These are phyloP conservation scores for Seriola dumerili DNA, from an alignment of 2,113 vertebrate genomes.

Conservation along the genomic window DNA sequence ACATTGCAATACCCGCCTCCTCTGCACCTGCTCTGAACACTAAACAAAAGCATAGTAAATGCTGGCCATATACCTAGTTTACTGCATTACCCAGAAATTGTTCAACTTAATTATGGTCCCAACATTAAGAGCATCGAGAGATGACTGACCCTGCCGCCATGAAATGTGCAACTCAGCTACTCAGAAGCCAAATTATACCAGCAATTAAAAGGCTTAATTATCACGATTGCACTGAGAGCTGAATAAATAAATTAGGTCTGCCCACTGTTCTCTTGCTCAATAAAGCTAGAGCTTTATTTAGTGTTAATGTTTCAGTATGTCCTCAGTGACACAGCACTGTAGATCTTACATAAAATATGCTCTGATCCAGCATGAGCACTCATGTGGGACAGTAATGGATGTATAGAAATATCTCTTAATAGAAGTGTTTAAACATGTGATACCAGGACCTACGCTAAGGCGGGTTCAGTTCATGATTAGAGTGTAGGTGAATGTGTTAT, in stretches of 20 bases:
- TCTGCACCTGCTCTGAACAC: constrained; percentile 22
- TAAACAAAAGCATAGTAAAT: background rate
- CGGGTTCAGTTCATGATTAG: background rate
- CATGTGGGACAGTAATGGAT: constrained; percentile 58
- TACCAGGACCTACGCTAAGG: background rate
- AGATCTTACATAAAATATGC: constrained; percentile 66
- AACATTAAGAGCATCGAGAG: constrained; percentile 10
- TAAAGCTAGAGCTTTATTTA: constrained; percentile 35
- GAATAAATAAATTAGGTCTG: constrained; percentile 47
- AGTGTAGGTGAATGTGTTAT: background rate
- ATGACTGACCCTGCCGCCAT: constrained; percentile 6
- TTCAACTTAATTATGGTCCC: constrained; percentile 13
- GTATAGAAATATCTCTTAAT: constrained; percentile 31
- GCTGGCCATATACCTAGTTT: background rate
- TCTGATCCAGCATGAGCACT: constrained; percentile 44
- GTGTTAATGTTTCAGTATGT: constrained; percentile 17
- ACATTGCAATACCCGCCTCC: background rate
- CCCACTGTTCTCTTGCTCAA: constrained; percentile 11
- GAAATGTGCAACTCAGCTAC: constrained; percentile 30
- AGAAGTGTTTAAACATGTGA: constrained; percentile 28
- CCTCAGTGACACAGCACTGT: constrained; percentile 15
- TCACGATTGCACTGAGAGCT: constrained; percentile 27
- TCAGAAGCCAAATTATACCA: constrained; percentile 42
- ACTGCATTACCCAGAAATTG: constrained; percentile 10
- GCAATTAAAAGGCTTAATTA: constrained; percentile 61